Conservation (phyloP, 2,888 invertebrate genomes). For the Drosophila setosimentum region DNA sequence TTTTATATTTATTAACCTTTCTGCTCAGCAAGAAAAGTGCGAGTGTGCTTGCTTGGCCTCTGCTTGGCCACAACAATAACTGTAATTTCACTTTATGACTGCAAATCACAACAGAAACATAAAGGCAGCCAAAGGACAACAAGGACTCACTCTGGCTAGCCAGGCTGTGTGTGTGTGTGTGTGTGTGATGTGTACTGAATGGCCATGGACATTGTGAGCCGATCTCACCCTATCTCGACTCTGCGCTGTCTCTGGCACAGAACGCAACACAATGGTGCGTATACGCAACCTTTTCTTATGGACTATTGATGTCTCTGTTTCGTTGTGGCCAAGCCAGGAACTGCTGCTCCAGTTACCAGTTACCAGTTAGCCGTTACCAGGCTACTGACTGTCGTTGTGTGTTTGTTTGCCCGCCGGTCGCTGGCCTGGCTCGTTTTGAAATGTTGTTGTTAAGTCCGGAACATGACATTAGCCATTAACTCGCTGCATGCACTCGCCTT, state of each 20-base stretch:
- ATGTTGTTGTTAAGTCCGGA: constrained; percentile 80
- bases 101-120: constrained; percentile 80
- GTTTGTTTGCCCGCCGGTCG: constrained; percentile 67
- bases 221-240: constrained; percentile 30
- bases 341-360: constrained; percentile 45
- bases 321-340: constrained; percentile 19
- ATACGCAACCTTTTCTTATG: constrained; percentile 81
- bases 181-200: constrained; percentile 51
- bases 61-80: constrained; percentile 69
- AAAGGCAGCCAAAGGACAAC: constrained; percentile 65
- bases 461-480: constrained; percentile 83
- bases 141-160: constrained; percentile 40
- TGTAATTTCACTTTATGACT: constrained; percentile 82
- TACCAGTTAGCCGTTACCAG: constrained; percentile 24
- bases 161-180: constrained; percentile 18
- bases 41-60: constrained; percentile 18
- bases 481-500: constrained; percentile 79
- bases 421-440: constrained; percentile 63
- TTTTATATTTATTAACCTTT: constrained; percentile 81
- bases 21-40: constrained; percentile 16
- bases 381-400: constrained; percentile 27
- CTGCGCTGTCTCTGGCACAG: not conserved
- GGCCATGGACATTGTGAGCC: constrained; percentile 57
- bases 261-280: constrained; percentile 62
- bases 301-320: constrained; percentile 79